These are phyloP conservation scores for Synergus laeviventris DNA, from an alignment of 2,888 invertebrate genomes.

Conservation along the genomic window DNA sequence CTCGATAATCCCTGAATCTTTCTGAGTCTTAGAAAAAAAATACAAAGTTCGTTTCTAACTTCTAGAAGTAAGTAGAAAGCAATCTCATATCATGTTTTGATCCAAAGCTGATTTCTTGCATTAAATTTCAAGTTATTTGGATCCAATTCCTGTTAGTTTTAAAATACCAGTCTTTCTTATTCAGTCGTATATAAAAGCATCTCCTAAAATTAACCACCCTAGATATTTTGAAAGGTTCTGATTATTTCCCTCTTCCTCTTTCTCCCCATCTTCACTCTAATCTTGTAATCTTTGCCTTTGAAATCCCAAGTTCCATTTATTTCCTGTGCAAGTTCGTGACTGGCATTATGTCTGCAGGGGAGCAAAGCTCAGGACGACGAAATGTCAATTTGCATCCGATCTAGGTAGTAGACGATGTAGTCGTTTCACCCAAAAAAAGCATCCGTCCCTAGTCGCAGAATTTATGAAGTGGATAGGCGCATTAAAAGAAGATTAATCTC, in stretches of 20 bases:
- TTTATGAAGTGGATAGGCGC: slow-evolving; percentile 24
- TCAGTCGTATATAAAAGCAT: too few species aligned
- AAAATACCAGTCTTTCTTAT: too few species aligned
- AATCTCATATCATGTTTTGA: not conserved
- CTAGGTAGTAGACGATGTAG: not conserved
- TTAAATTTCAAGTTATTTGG: not conserved
- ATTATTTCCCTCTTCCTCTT: not conserved
- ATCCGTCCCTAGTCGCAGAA: not conserved
- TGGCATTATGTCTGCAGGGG: not conserved
- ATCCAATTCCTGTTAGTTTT: too few species aligned
- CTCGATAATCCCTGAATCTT: slow-evolving; percentile 27
- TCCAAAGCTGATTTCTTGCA: not conserved
- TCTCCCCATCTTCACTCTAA: not conserved
- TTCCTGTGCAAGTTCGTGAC: not conserved
- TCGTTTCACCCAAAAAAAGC: not conserved
- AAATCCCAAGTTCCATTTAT: not conserved
- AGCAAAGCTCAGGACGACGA: not conserved
- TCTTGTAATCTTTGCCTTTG: not conserved
- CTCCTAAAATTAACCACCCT: not conserved
- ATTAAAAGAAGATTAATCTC: slow-evolving; percentile 38
- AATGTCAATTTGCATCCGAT: slow-evolving; percentile 5
- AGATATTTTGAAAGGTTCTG: not conserved
- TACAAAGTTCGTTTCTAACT: slow-evolving; percentile 30
- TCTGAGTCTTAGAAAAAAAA: not conserved
- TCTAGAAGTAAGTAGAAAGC: not conserved